Evolutionary conservation across 1,140 invertebrate genomes (phyloP).

Genomic region (Trypoxylus dichotomus): DNA sequence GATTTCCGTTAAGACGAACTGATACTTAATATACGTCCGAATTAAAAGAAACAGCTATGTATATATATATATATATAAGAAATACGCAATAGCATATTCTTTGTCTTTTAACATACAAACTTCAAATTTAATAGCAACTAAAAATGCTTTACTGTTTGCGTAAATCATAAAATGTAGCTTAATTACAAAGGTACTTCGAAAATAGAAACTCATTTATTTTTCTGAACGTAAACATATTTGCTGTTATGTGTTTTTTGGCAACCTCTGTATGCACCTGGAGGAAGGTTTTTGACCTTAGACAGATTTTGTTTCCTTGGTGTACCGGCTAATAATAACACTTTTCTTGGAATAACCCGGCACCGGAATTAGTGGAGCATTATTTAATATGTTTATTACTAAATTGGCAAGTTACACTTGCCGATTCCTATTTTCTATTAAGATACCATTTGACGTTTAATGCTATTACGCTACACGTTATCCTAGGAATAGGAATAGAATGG

Average conservation of each 20-base stretch:
- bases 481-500: background rate
- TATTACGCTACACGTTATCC: background rate
- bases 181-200: too few relatives aligned
- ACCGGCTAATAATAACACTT: constrained; percentile 17
- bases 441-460: background rate
- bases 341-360: background rate
- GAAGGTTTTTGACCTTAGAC: constrained; percentile 12
- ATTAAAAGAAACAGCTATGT: too few relatives aligned
- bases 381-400: background rate
- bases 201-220: background rate
- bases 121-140: too few relatives aligned
- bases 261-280: background rate
- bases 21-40: too few relatives aligned
- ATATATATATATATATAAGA: too few relatives aligned
- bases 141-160: too few relatives aligned
- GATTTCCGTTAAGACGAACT: too few relatives aligned
- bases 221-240: background rate
- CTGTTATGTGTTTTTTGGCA: background rate
- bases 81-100: too few relatives aligned
- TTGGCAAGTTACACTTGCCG: background rate
- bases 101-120: too few relatives aligned
- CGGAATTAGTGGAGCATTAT: background rate
- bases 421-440: background rate
- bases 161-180: too few relatives aligned
- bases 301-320: background rate